These are phyloP conservation scores for Ashinkailepas kermadecensis DNA, from an alignment of 2,888 invertebrate genomes.

Conservation along the genomic window DNA sequence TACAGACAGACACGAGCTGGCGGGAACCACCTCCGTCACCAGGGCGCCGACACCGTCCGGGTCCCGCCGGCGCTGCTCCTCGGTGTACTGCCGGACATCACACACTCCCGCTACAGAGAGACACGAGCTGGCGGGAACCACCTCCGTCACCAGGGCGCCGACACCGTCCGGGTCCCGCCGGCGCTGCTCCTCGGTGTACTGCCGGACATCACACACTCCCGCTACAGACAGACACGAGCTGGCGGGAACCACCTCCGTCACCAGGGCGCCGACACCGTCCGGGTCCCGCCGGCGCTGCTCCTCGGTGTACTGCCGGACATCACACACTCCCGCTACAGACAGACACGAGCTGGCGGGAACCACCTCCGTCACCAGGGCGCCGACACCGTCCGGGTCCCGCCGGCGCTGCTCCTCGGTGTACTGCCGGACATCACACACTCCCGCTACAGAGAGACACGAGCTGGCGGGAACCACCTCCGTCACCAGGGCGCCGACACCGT, in stretches of 20 bases:
- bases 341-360: no score
- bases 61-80: slow-evolving; percentile 48
- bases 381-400: no score
- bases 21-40: slow-evolving; percentile 73
- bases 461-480: slow-evolving; percentile 68
- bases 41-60: no score
- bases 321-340: no score
- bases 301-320: slow-evolving; percentile 38
- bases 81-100: slow-evolving; percentile 37
- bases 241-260: slow-evolving; percentile 56
- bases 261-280: no score
- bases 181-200: slow-evolving; percentile 39
- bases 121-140: slow-evolving; percentile 68
- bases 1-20: slow-evolving; percentile 59
- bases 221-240: slow-evolving; percentile 57
- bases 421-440: no score
- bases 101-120: slow-evolving; percentile 42
- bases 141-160: slow-evolving; percentile 76
- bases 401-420: no score
- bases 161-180: slow-evolving; percentile 61
- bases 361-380: no score
- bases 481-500: no score
- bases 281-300: no score
- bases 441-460: slow-evolving; percentile 55
- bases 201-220: background rate